phyloP scores from a whole-genome alignment of 2,113 vertebrate genomes.

The Hippotragus niger region DNA sequence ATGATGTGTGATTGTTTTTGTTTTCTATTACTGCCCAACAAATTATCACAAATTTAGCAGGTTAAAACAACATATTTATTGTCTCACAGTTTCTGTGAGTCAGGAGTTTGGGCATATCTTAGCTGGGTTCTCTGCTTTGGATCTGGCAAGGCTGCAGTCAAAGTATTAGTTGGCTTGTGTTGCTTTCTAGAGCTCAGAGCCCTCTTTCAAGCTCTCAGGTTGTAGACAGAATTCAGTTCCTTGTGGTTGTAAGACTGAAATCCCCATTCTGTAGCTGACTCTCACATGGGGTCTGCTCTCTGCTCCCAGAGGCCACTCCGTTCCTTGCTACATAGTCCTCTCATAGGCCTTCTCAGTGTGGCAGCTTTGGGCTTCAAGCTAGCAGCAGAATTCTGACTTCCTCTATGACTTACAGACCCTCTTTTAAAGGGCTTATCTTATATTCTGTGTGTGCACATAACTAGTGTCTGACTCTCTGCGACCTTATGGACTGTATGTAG shows the following conservation, averaged over 20 bases:
- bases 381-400: neutral
- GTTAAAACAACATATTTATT: neutral
- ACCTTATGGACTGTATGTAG: neutral
- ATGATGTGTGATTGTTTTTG: neutral
- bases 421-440: neutral
- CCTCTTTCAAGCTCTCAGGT: neutral
- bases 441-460: neutral
- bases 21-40: neutral
- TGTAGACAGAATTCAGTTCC: neutral
- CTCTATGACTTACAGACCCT: neutral
- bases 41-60: neutral
- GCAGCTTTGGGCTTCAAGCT: neutral
- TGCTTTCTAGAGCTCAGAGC: neutral
- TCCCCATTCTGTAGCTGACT: neutral
- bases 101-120: neutral
- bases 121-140: neutral
- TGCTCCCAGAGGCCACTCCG: neutral
- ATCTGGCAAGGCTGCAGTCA: neutral
- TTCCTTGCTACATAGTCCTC: neutral
- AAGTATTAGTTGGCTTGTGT: neutral
- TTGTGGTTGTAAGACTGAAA: neutral
- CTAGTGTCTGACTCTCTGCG: accelerated
- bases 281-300: neutral
- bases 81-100: neutral
- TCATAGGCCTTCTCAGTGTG: neutral